Evolutionary conservation across 2,888 invertebrate genomes (phyloP), one percentile per base, ranked within the genome.

Genomic region (Cryptus viduatorius): DNA sequence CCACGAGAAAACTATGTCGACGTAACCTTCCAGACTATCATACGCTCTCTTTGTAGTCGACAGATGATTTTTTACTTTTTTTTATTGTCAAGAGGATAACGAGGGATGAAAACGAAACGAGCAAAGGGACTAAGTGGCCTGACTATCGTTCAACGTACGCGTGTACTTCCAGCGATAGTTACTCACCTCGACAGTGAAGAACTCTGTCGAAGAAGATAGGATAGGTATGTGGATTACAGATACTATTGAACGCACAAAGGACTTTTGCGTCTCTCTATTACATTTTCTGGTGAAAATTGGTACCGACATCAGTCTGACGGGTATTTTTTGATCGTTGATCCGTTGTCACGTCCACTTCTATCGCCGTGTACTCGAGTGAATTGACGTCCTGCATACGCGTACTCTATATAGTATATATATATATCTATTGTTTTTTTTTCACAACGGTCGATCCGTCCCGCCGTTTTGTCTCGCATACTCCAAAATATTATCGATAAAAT

Each of bases 181-280:
- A 14, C 14, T 3, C 14, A 31, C n/a, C 0, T 7, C 31, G 14
- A 31, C 61, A 31, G n/a, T 7, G 31, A 61, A 7, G 29, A 61
- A 61, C 14, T 31, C 61, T 14, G 1, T 14, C 14, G 61, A n/a
- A 29, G n/a, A 14, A 14, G 29, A 31, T n/a, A 29, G 12, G n/a
- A 5, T 12, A 61, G 14, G 4, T 31, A 14, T n/a, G 61, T 14
- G 31, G 31, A 29, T 29, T 14, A 14, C 61, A 14, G 29, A 61
- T 31, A 3, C 31, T 31, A 61, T 1, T 31, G 31, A 4, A 61
- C 29, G 61, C 31, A 61, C 61, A 61, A 61, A n/a, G 61, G 14
- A 48, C 48, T n/a, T 75, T 79, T 84, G 78, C 78, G 75, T 77
- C 80, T 71, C 75, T 72, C 48, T n/a, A 48, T 48, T 12, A 48